Percentiles rank a stretch among this genome's conserved stretches.
Evolutionary conservation across 1,140 invertebrate species (phyloP).

Genomic region (Telenomus remus): DNA sequence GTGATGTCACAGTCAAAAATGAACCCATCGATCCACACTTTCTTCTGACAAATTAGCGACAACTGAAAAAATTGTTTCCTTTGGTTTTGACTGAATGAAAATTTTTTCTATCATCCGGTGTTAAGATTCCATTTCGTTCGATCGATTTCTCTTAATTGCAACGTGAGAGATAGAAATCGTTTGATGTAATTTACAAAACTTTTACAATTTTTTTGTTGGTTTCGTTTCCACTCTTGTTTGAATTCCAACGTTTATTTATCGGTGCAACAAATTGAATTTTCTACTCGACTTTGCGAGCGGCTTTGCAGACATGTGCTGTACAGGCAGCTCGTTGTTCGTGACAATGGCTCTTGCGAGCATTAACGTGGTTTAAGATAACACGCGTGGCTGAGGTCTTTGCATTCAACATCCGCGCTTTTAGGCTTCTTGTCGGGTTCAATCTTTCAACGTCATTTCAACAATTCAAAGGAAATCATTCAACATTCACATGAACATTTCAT

Average conservation of each 20-base stretch:
- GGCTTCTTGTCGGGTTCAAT: constrained; percentile 29
- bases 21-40: no score
- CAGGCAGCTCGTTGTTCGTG: constrained; percentile 64
- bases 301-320: constrained; percentile 47
- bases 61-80: no score
- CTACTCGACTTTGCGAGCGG: constrained; percentile 57
- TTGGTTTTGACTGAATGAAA: no score
- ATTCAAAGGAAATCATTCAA: constrained; percentile 22
- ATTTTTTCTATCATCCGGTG: no score
- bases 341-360: constrained; percentile 58
- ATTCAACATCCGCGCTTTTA: constrained; percentile 42
- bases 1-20: background rate
- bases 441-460: constrained; percentile 26
- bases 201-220: background rate
- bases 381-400: constrained; percentile 58
- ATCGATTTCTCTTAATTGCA: background rate
- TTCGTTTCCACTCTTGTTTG: background rate
- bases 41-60: no score
- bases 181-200: background rate
- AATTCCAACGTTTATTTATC: constrained; percentile 1
- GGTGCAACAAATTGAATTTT: constrained; percentile 53
- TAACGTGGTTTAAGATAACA: constrained; percentile 61
- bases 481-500: constrained; percentile 47
- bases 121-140: background rate
- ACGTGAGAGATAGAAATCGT: no score